Evolutionary conservation across 2,797 vertebrate genomes (phyloP).

Genomic region (Atherinosoma microstoma): DNA sequence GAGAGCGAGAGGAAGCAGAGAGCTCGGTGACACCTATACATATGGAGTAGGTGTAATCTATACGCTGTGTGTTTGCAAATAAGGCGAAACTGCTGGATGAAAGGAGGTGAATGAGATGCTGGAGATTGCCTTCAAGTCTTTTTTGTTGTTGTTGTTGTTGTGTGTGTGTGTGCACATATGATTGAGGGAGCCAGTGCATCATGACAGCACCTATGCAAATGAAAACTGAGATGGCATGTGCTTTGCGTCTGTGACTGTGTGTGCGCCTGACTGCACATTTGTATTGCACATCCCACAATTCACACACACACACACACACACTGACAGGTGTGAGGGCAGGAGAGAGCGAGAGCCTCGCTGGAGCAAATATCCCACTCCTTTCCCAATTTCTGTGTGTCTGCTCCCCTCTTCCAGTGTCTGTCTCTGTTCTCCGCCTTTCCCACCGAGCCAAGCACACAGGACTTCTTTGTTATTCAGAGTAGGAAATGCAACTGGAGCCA

Average conservation of each 20-base stretch:
- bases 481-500: conserved; percentile 77
- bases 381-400: conserved; percentile 19
- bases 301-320: conserved; percentile 15
- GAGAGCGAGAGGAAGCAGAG: conserved; percentile 13
- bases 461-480: conserved; percentile 79
- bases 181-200: conserved; percentile 37
- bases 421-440: conserved; percentile 51
- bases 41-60: conserved; percentile 43
- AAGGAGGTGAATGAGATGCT: conserved; percentile 28
- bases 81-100: conserved; percentile 20
- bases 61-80: background rate
- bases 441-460: conserved; percentile 71
- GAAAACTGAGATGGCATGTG: conserved; percentile 26
- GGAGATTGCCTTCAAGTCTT: conserved; percentile 11
- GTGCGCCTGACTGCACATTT: conserved; percentile 52
- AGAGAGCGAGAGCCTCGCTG: conserved; percentile 40
- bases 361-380: conserved; percentile 59
- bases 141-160: background rate
- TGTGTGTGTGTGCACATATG: conserved; percentile 28
- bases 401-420: conserved; percentile 25
- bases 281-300: conserved; percentile 57
- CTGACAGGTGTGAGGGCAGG: conserved; percentile 65
- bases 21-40: conserved; percentile 37
- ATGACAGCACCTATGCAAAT: conserved; percentile 61
- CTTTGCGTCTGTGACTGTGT: conserved; percentile 17